A percentile compares a stretch with the other conserved stretches of the same genome.
Conservation (phyloP, 2,113 vertebrate genomes). For the Phylloscopus trochilus region DNA sequence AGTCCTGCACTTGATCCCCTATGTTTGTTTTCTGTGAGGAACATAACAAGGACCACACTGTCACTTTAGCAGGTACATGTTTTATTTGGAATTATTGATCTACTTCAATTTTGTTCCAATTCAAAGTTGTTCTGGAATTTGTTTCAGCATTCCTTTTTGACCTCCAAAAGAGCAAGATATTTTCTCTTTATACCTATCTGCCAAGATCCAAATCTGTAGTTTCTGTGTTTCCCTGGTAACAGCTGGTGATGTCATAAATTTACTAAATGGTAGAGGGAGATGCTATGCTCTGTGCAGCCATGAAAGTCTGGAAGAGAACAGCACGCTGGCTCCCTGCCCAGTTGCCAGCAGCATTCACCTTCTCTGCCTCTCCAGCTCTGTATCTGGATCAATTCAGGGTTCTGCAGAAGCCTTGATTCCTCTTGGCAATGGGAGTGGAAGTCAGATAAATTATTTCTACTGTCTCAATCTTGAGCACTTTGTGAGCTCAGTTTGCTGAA, state of each 20-base stretch:
- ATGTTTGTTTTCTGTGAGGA: background rate
- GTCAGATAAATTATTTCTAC: background rate
- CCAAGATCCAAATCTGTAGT: conserved; percentile 16
- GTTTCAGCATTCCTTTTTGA: background rate
- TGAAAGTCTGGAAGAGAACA: conserved; percentile 14
- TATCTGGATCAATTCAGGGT: background rate
- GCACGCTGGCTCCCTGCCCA: background rate
- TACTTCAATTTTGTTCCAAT: background rate
- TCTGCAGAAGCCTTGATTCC: background rate
- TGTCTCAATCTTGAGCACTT: background rate
- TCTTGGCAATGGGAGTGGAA: background rate
- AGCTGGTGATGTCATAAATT: conserved; percentile 5
- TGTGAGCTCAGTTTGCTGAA: background rate
- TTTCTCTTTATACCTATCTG: conserved; percentile 4
- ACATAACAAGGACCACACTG: background rate
- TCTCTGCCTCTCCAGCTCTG: background rate
- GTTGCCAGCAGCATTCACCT: background rate
- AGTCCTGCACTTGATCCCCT: background rate
- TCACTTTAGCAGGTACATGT: background rate
- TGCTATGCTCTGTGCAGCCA: background rate
- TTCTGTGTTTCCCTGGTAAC: conserved; percentile 52
- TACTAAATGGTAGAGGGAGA: conserved; percentile 12
- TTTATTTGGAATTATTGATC: background rate
- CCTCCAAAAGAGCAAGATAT: background rate
- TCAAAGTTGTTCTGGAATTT: background rate